Evolutionary conservation across 1,140 invertebrate genomes (phyloP).

Genomic region (Wasmannia auropunctata): DNA sequence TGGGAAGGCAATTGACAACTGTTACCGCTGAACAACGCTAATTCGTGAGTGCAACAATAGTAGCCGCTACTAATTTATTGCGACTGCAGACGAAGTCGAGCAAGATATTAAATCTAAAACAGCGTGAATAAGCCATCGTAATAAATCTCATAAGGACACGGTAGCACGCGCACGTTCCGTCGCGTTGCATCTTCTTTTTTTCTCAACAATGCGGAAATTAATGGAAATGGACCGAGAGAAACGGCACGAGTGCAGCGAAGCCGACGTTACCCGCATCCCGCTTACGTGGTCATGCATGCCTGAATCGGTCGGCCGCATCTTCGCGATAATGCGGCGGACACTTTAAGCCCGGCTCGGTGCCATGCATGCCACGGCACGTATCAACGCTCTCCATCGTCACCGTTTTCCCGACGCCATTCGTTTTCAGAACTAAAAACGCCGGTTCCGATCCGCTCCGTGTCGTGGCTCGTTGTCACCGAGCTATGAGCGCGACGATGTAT

Average conservation of each 20-base stretch:
- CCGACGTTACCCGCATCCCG: not conserved
- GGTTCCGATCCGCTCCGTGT: no score
- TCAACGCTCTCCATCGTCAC: constrained; percentile 27
- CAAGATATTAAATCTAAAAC: constrained; percentile 39
- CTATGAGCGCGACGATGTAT: constrained; percentile 22
- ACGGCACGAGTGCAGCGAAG: not conserved
- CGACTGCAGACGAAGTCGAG: not conserved
- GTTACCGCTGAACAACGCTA: not conserved
- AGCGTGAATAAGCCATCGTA: constrained; percentile 28
- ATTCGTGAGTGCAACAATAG: constrained; percentile 3
- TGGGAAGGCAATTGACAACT: not conserved
- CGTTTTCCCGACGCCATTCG: not conserved
- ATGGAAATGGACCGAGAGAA: constrained; percentile 61
- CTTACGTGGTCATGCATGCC: constrained; percentile 64
- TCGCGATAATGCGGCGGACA: constrained; percentile 38
- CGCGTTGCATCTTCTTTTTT: constrained; percentile 8
- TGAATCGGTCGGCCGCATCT: constrained; percentile 44
- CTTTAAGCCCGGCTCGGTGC: constrained; percentile 6
- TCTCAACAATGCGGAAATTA: constrained; percentile 51
- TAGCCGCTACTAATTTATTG: constrained; percentile 11
- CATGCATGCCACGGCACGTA: constrained; percentile 74
- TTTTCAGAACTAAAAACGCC: not conserved
- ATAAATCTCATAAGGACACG: constrained; percentile 37
- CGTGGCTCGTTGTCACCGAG: not conserved
- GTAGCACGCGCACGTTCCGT: not conserved